Base-by-base conservation (phyloP, 1,140 invertebrate species). In the Caenorhabditis tropicalis region DNA sequence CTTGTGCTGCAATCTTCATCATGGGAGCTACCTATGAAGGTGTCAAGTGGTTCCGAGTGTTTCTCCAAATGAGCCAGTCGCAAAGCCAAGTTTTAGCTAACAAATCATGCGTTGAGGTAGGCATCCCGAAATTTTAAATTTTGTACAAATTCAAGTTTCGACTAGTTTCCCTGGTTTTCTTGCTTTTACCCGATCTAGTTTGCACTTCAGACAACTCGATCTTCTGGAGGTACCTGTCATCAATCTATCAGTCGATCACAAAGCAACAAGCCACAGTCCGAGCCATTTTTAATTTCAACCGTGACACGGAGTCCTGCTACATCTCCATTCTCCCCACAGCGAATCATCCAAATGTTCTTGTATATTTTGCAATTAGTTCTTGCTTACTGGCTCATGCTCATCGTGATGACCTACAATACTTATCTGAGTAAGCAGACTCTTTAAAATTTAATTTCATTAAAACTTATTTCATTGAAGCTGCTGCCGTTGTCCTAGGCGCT, bases 361-460 rank as follows among this genome's bases (percentile, higher is more conserved):
- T 96, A 98, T 91, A 93, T 97, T 84, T 86, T 98, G 0, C 96
- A 98, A 92, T 94, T 98, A 81, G 94, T 95, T 2, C 91, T 97
- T 39, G 96, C 95, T 24, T 98, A 98, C 91, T 94, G 96, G 88
- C 94, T 98, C 19, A 98, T 98, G 97, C 92, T 98, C 92, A 95
- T 98, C 83, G 97, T 98, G 92, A 98, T 98, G 97, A 98, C 96
- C 0, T 98, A 96, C 93, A 98, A 98, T 91, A 94, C 95, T 21
- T 98, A 95, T 95, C 93, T 98, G 33, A 97, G 84, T 85, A 33
- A 65, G 84, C 39, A 43, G 39, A 43, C 5, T 12, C 12, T 12
- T 6, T 43, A 43, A 6, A 43, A 43, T 43, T 43, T 43, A 12
- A 12, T 6, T 43, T 43, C 39, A n/a, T 10, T 3, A 36, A 65